A percentile compares a stretch with the other conserved stretches of the same genome.
phyloP scores from a whole-genome alignment of 1,140 invertebrate species.

The Neuroterus valhalla region DNA sequence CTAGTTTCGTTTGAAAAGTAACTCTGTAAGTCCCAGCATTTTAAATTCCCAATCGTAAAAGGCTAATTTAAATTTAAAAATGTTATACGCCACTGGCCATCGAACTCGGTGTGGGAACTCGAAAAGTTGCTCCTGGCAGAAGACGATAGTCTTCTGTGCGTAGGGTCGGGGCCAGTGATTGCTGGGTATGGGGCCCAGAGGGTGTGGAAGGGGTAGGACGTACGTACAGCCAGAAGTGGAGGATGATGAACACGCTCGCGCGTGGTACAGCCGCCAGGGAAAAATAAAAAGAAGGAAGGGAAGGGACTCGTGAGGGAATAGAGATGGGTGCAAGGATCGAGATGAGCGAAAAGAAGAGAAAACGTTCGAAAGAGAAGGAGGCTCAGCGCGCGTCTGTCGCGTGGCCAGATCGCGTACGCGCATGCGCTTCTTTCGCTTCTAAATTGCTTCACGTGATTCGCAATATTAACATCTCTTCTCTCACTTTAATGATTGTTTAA shows the following conservation, averaged over 20 bases:
- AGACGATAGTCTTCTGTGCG: slow-evolving; percentile 38
- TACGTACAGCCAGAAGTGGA: slow-evolving; percentile 47
- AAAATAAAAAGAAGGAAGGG: slow-evolving; percentile 39
- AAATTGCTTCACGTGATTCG: slow-evolving; percentile 26
- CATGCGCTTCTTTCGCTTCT: slow-evolving; percentile 43
- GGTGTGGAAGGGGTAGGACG: slow-evolving; percentile 34
- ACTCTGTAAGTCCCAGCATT: no score
- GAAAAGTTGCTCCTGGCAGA: slow-evolving; percentile 55
- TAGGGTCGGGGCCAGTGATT: slow-evolving; percentile 28
- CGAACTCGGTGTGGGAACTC: slow-evolving; percentile 39
- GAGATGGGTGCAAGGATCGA: slow-evolving; percentile 34
- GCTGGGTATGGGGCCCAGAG: slow-evolving; percentile 15
- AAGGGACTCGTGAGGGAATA: slow-evolving; percentile 32
- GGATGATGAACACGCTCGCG: slow-evolving; percentile 48
- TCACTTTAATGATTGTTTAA: neutral
- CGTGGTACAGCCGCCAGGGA: slow-evolving; percentile 44
- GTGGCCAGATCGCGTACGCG: slow-evolving; percentile 58
- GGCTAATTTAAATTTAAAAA: slow-evolving; percentile 28
- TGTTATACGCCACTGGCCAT: slow-evolving; percentile 27
- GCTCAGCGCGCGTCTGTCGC: slow-evolving; percentile 64
- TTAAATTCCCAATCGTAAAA: neutral
- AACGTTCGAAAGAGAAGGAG: slow-evolving; percentile 40
- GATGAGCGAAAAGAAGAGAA: slow-evolving; percentile 36
- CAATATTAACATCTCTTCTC: slow-evolving; percentile 36
- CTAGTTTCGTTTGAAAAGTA: no score